Evolutionary conservation across 2,797 vertebrate species (phyloP).

Genomic region (Leptatherina wallacei): DNA sequence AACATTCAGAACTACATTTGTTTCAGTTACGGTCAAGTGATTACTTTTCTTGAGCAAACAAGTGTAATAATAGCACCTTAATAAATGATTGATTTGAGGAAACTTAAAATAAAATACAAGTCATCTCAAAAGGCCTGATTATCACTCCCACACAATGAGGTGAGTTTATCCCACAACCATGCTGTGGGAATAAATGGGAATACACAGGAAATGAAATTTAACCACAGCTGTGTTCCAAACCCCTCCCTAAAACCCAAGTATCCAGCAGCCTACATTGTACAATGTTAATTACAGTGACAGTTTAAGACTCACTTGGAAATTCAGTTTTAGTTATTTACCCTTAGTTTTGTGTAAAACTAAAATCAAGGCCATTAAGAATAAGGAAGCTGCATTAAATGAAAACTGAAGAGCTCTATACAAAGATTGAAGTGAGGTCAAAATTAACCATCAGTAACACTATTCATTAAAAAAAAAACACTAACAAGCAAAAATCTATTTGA

Average conservation of each 20-base stretch:
- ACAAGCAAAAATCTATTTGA: too few relatives aligned
- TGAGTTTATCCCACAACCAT: slow-evolving; percentile 58
- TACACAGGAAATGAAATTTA: slow-evolving; percentile 60
- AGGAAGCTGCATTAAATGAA: slow-evolving; percentile 2
- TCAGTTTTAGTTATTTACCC: slow-evolving; percentile 2
- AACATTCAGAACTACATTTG: slow-evolving; percentile 33
- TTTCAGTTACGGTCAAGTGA: background rate
- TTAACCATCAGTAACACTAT: slow-evolving; percentile 31
- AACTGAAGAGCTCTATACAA: too few relatives aligned
- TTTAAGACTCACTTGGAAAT: slow-evolving; percentile 36
- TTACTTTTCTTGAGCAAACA: background rate
- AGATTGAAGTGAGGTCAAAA: slow-evolving; percentile 17
- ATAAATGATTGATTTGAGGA: background rate
- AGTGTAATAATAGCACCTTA: background rate
- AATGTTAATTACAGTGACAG: slow-evolving; percentile 52
- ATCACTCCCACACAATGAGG: slow-evolving; percentile 64
- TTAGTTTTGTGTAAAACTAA: slow-evolving; percentile 14
- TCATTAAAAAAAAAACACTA: background rate
- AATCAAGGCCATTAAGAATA: slow-evolving; percentile 7
- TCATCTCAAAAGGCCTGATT: slow-evolving; percentile 12
- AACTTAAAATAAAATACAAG: background rate
- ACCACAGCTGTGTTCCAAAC: slow-evolving; percentile 52
- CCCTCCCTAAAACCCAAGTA: slow-evolving; percentile 56
- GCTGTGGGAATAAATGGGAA: slow-evolving; percentile 65
- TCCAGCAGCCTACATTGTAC: slow-evolving; percentile 58